A percentile compares a stretch with the other conserved stretches of the same genome.
phyloP scores from a whole-genome alignment of 2,888 invertebrate species.

The Julus scanicus region DNA sequence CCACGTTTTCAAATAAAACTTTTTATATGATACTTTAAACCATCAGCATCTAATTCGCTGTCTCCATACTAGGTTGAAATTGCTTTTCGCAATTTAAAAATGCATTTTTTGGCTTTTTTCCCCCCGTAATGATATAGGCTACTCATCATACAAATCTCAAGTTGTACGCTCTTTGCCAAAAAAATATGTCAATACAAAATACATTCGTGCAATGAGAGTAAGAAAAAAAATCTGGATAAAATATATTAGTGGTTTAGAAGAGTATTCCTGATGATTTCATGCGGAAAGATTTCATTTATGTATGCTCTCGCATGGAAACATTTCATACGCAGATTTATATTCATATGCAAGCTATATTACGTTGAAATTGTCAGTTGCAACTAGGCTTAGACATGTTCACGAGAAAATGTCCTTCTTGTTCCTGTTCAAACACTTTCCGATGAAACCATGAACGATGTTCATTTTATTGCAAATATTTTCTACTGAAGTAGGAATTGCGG shows the following conservation, averaged over 20 bases:
- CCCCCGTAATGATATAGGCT: not conserved
- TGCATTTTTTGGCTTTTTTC: not conserved
- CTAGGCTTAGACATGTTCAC: not conserved
- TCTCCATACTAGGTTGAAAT: not conserved
- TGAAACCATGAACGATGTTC: no score
- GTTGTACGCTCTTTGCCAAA: not conserved
- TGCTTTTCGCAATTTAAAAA: constrained; percentile 8
- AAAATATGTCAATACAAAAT: not conserved
- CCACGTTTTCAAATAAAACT: not conserved
- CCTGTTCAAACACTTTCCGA: no score
- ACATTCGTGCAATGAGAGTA: not conserved
- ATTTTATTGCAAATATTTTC: no score
- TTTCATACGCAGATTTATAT: not conserved
- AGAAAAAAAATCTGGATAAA: not conserved
- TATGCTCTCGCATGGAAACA: not conserved
- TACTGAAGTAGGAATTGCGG: not conserved
- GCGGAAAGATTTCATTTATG: not conserved
- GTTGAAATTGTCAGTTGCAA: not conserved
- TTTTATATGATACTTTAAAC: not conserved
- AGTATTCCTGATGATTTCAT: not conserved
- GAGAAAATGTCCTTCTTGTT: no score
- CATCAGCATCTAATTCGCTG: not conserved
- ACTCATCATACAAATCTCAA: constrained; percentile 3
- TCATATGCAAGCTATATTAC: not conserved
- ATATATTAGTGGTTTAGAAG: constrained; percentile 2